Percentiles rank a stretch among this genome's conserved stretches.
Conservation (phyloP, 2,888 invertebrate genomes). For the Agrochola macilenta region DNA sequence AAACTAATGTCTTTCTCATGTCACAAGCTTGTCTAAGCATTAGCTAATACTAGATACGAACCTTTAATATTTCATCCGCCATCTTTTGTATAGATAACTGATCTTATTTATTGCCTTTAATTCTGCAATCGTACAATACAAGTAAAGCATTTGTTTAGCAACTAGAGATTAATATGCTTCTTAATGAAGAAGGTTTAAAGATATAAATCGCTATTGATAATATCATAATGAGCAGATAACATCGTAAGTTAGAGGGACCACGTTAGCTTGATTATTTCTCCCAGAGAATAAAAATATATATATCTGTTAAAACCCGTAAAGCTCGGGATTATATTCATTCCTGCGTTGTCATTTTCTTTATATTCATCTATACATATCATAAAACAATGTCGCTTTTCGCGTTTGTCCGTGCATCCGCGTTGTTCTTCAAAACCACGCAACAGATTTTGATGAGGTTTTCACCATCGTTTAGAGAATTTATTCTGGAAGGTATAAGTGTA, state of each 20-base stretch:
- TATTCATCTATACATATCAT: too few relatives aligned
- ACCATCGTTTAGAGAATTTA: too few relatives aligned
- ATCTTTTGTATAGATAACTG: conserved; percentile 16
- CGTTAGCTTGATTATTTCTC: neutral
- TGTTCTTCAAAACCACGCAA: too few relatives aligned
- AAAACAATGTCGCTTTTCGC: too few relatives aligned
- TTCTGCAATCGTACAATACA: conserved; percentile 7
- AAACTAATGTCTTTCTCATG: conserved; percentile 18
- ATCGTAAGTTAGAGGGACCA: neutral
- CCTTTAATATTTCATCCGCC: conserved; percentile 18
- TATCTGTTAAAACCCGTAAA: neutral
- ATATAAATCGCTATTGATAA: neutral
- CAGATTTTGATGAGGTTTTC: too few relatives aligned
- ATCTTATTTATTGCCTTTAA: conserved; percentile 18
- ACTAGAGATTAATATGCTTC: neutral
- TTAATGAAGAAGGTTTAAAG: neutral
- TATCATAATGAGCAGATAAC: neutral
- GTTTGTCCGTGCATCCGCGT: too few relatives aligned
- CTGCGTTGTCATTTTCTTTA: neutral
- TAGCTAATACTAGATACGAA: conserved; percentile 13
- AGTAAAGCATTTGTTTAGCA: neutral
- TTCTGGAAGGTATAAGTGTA: too few relatives aligned
- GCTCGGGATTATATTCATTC: too few relatives aligned
- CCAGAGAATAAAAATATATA: neutral
- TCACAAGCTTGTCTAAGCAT: neutral